Conservation (phyloP, 2,797 vertebrate species). For the Trematomus bernacchii region DNA sequence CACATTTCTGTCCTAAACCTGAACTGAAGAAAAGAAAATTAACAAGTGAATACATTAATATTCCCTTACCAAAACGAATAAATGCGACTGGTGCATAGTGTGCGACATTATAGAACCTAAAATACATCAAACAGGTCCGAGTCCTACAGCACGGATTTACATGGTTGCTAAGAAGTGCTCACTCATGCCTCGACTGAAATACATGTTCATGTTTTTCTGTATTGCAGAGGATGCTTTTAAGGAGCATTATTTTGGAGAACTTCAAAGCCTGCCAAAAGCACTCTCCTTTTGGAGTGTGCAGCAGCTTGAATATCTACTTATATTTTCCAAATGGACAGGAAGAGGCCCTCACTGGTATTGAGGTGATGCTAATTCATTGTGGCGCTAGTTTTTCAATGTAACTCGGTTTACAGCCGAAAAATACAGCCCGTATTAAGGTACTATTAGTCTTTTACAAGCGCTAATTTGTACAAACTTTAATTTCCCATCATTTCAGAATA, state of each 20-base stretch:
- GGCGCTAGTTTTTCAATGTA: conserved; percentile 59
- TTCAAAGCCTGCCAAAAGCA: conserved; percentile 87
- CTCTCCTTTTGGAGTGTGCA: conserved; percentile 78
- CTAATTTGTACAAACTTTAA: conserved; percentile 61
- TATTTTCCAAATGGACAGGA: conserved; percentile 88
- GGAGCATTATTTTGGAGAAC: conserved; percentile 84
- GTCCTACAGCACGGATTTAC: conserved; percentile 66
- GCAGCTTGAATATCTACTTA: conserved; percentile 84
- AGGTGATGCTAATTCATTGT: conserved; percentile 82
- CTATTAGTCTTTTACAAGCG: conserved; percentile 66
- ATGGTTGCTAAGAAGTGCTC: conserved; percentile 69
- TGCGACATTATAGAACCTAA: conserved; percentile 36
- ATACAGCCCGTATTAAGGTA: conserved; percentile 56
- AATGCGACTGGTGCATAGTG: not conserved
- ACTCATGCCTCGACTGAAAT: conserved; percentile 74
- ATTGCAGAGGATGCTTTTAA: conserved; percentile 84
- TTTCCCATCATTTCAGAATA: conserved; percentile 57
- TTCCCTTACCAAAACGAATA: conserved; percentile 12
- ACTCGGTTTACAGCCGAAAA: conserved; percentile 65
- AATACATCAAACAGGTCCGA: conserved; percentile 67
- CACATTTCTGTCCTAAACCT: not conserved
- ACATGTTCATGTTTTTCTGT: conserved; percentile 73
- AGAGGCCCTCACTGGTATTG: conserved; percentile 78
- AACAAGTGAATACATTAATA: conserved; percentile 14
- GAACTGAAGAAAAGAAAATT: conserved; percentile 9